Evolutionary conservation across 1,140 invertebrate species (phyloP), one percentile per base, ranked within the genome.

Genomic region (Drosophila pachea): DNA sequence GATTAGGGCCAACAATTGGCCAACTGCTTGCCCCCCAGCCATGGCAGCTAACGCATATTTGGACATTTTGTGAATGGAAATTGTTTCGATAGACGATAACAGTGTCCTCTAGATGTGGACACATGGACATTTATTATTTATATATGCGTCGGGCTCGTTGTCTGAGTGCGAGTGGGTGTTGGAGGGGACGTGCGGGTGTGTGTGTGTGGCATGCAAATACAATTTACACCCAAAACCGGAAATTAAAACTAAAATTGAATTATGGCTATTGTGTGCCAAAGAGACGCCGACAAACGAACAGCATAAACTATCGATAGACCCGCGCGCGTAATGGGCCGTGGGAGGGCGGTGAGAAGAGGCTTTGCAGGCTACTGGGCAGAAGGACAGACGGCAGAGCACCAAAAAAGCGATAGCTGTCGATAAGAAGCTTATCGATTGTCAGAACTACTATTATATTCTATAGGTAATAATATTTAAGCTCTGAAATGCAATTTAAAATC

Each of bases 221-320:
- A 86, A 86, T 86, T 81, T 77, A 77, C 68, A 64, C 62, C 81
- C 65, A 74, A 74, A 62, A 86, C 62, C 81, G 81, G 81, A 86
- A 86, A 86, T 86, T 86, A 86, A 86, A 86, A 81, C 81, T 86
- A 86, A 86, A 86, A 86, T 86, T 86, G 81, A 86, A 86, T 86
- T 86, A 86, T 86, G 81, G 70, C 58, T 73, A 76, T 73, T 76
- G 76, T 76, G 59, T 67, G 56, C 48, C 1, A 22, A 22, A 22
- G 22, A 1, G 22, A 22, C 49, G n/a, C n/a, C 49, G 33, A 31
- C 14, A 42, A 12, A 12, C 11, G 6, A 12, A 42, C 40, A 61
- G 33, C 53, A 49, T 32, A 32, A 58, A 71, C 64, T 72, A 68
- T 59, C 54, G 43, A 70, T 42, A 22, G 12, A 59, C 49, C 32